Conservation (phyloP, 2,888 invertebrate species). For the Athalia cordata region DNA sequence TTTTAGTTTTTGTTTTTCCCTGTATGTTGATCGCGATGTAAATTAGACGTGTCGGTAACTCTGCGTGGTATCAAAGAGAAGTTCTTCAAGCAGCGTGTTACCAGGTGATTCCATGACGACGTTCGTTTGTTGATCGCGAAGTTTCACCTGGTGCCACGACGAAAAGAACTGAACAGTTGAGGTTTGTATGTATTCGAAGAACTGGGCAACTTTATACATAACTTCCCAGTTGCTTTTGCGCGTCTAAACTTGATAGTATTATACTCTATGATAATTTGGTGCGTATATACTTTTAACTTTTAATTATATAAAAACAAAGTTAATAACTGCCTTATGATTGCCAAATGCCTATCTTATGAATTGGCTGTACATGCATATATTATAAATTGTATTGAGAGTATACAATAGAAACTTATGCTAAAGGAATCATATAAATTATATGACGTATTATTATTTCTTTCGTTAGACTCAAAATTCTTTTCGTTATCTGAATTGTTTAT, state of each 20-base stretch:
- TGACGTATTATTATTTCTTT: neutral
- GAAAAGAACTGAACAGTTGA: conserved; percentile 2
- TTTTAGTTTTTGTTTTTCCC: neutral
- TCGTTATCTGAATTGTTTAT: too few species aligned
- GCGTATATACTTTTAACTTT: conserved; percentile 19
- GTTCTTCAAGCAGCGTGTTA: conserved; percentile 22
- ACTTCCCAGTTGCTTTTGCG: conserved; percentile 19
- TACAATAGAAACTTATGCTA: too few species aligned
- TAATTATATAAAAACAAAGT: neutral
- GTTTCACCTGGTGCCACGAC: conserved; percentile 37
- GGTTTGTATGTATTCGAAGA: conserved; percentile 22
- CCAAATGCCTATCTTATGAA: conserved; percentile 60
- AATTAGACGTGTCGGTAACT: conserved; percentile 21
- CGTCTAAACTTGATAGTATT: conserved; percentile 3
- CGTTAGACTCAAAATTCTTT: too few species aligned
- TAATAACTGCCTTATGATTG: conserved; percentile 66
- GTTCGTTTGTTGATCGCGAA: conserved; percentile 22
- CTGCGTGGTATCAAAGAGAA: conserved; percentile 6
- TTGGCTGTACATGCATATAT: too few species aligned
- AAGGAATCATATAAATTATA: neutral
- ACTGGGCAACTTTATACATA: neutral
- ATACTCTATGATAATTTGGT: conserved; percentile 16
- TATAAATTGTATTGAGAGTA: too few species aligned
- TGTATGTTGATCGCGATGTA: neutral
- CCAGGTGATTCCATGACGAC: conserved; percentile 18